Conservation (phyloP, 2,888 invertebrate species). For the Troides helena region DNA sequence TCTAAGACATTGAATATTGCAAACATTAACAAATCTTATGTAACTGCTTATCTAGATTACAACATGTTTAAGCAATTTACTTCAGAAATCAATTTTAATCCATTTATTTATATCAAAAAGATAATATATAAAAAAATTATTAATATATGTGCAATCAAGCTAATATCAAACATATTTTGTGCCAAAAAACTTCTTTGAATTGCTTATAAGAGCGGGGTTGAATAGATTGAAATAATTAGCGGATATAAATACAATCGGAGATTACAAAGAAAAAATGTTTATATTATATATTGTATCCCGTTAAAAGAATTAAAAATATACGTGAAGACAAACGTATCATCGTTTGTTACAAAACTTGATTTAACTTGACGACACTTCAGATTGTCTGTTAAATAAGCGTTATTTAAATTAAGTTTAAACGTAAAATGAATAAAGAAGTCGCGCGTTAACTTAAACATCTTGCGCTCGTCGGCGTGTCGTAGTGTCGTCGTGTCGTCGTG, state of each 20-base stretch:
- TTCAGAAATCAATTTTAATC: background rate
- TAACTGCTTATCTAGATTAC: background rate
- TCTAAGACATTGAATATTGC: conserved; percentile 6
- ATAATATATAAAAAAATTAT: too few species aligned
- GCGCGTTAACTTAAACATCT: conserved; percentile 48
- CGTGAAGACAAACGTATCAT: too few species aligned
- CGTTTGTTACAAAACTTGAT: conserved; percentile 4
- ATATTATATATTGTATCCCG: too few species aligned
- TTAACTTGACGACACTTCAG: background rate
- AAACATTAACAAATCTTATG: conserved; percentile 8
- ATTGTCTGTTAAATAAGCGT: conserved; percentile 35
- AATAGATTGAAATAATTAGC: too few species aligned
- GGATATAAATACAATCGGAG: too few species aligned
- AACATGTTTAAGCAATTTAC: background rate
- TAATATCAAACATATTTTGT: too few species aligned
- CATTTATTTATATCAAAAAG: too few species aligned
- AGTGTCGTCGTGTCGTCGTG: conserved; percentile 48
- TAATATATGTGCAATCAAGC: too few species aligned
- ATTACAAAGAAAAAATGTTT: too few species aligned
- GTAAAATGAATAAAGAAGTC: conserved; percentile 65
- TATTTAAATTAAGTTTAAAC: conserved; percentile 64
- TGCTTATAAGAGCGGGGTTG: too few species aligned
- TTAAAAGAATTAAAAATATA: too few species aligned
- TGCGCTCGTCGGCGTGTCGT: conserved; percentile 53
- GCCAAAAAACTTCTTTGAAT: too few species aligned